Conservation (phyloP, 2,797 vertebrate genomes). For the Acipenser ruthenus region DNA sequence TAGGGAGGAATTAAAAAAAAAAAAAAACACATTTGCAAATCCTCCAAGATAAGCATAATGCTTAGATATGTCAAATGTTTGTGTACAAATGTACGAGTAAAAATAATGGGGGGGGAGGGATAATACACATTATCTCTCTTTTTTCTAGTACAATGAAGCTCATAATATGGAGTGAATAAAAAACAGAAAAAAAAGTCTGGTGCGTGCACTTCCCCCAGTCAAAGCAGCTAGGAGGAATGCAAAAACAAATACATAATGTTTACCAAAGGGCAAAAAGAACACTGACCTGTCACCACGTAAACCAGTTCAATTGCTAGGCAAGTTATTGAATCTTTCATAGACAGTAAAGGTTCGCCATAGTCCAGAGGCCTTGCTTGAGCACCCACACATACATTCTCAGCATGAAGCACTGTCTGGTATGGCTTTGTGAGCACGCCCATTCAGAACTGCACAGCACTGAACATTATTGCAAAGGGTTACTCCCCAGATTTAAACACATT, state of each 20-base stretch:
- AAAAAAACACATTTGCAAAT: slow-evolving; percentile 12
- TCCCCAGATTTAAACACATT: slow-evolving; percentile 40
- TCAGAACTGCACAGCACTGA: slow-evolving; percentile 32
- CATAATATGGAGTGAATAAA: not conserved
- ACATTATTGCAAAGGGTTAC: slow-evolving; percentile 76
- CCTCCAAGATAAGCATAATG: not conserved
- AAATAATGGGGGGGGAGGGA: not conserved
- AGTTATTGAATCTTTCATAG: slow-evolving; percentile 12
- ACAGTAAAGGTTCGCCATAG: slow-evolving; percentile 5
- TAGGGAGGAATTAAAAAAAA: not conserved
- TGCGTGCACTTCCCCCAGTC: no score
- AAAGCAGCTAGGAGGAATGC: no score
- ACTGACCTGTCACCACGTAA: slow-evolving; percentile 11
- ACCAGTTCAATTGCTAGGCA: slow-evolving; percentile 8
- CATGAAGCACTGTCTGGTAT: slow-evolving; percentile 25
- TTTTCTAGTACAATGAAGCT: not conserved
- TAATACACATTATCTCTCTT: slow-evolving; percentile 11
- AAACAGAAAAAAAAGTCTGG: not conserved
- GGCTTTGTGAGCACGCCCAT: slow-evolving; percentile 34
- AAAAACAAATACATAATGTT: not conserved
- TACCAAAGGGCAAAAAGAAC: not conserved
- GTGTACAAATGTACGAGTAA: no score
- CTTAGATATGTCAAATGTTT: no score
- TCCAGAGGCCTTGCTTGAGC: not conserved
- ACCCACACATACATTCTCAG: slow-evolving; percentile 32